Evolutionary conservation across 2,888 invertebrate genomes (phyloP), one percentile per base, ranked within the genome.

Genomic region (Xylophagus ater): DNA sequence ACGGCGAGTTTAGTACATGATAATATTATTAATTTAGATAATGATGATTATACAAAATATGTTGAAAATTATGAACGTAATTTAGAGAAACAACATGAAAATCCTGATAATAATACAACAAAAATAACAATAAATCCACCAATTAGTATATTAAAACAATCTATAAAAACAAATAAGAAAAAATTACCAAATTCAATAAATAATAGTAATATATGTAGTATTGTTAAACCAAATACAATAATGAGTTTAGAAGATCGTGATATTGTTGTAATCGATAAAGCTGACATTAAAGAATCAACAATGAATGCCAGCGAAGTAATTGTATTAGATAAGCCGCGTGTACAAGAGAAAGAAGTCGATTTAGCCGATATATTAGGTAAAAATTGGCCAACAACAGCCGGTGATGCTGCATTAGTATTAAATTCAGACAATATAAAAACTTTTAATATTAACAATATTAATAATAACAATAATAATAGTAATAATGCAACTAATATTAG

Each of bases 341-440:
- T 48, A 12, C 48, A 53, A 20, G n/a, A n/a, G n/a, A 51, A 58
- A 37, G 55, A 58, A 30, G 52, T 62, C 3, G 61, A 62, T 36
- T 52, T 63, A 40, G 52, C 50, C 3, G 59, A 62, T 26, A 42
- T 63, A 26, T 48, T 64, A 15, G 62, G 60, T 8, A 41, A 47
- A 5, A 55, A 58, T 48, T 62, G 65, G 65, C 64, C 64, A 21
- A 49, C 45, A 14, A 53, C 48, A 31, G 65, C 59, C 5, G 62
- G 64, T 12, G 58, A 54, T 20, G 54, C 57, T 17, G 62, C 56
- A n/a, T 42, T 47, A 33, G 56, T 62, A 17, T 48, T 63, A 23
- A 62, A 62, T 40, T 42, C 43, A 14, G 44, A 52, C 40, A 44
- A 37, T 35, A 35, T 26, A 34, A 43, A 48, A 33, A 17, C 40